These are phyloP conservation scores for Enteromius thamalakanensis DNA, from an alignment of 2,797 vertebrate genomes.

Conservation along the genomic window DNA sequence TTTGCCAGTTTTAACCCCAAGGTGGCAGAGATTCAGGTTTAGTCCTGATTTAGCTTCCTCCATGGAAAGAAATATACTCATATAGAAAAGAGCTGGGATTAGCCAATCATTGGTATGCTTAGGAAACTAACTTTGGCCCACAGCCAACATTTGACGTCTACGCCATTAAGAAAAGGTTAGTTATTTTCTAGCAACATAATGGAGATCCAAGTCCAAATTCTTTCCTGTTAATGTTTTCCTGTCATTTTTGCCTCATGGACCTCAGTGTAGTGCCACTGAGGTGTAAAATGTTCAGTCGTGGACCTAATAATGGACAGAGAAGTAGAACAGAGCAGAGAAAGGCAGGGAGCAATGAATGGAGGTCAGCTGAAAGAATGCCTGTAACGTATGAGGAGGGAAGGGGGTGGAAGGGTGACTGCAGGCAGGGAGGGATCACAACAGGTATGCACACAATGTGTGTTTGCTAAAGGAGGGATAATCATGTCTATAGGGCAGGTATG, in stretches of 20 bases:
- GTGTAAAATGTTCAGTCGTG: constrained; percentile 65
- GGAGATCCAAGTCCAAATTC: constrained; percentile 28
- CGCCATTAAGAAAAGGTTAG: neutral
- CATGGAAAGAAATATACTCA: neutral
- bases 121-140: neutral
- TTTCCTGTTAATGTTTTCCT: constrained; percentile 24
- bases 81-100: neutral
- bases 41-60: neutral
- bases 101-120: neutral
- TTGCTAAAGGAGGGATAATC: constrained; percentile 50
- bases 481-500: constrained; percentile 30
- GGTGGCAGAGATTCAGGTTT: neutral
- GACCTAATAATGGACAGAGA: constrained; percentile 66
- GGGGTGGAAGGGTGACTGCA: constrained; percentile 39
- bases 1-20: neutral
- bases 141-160: constrained; percentile 1
- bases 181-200: neutral
- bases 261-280: constrained; percentile 41
- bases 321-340: constrained; percentile 55
- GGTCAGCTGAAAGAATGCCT: constrained; percentile 75
- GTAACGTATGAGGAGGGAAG: constrained; percentile 68
- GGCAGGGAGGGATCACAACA: constrained; percentile 55
- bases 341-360: constrained; percentile 67
- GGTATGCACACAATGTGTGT: constrained; percentile 65
- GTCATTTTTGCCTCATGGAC: neutral